Conservation (phyloP, 2,113 vertebrate species). For the Pelmatolapia mariae region DNA sequence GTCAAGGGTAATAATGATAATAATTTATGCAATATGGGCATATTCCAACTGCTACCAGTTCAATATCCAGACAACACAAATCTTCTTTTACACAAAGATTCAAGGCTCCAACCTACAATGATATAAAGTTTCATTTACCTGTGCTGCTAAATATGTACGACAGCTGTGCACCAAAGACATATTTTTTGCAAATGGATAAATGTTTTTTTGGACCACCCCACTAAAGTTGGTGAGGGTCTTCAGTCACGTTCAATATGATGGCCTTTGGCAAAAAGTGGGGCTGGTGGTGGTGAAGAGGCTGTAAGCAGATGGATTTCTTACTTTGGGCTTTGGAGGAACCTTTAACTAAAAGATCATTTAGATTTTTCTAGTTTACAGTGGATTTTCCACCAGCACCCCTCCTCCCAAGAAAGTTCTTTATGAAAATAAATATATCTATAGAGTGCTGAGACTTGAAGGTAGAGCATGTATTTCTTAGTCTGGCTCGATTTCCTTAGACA, state of each 20-base stretch:
- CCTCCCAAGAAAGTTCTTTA: not conserved
- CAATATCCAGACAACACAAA: not conserved
- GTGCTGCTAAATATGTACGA: fast-evolving
- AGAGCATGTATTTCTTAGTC: not conserved
- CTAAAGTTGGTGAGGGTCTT: not conserved
- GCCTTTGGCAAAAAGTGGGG: fast-evolving
- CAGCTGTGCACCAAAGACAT: not conserved
- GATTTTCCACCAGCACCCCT: not conserved
- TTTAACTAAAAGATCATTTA: not conserved
- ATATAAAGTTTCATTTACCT: not conserved
- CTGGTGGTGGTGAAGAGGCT: not conserved
- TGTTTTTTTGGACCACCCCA: not conserved
- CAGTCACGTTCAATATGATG: fast-evolving
- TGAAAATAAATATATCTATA: not conserved
- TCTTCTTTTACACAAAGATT: not conserved
- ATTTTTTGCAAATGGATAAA: not conserved
- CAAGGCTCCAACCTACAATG: not conserved
- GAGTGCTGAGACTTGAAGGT: not conserved
- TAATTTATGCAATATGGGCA: not conserved
- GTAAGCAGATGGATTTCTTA: not conserved
- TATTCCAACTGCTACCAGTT: not conserved
- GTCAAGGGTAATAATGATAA: not conserved
- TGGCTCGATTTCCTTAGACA: not conserved
- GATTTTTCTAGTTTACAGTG: not conserved
- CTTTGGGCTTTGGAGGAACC: not conserved